These are phyloP conservation scores for Patella ulyssiponensis DNA, from an alignment of 2,888 invertebrate genomes.

Conservation along the genomic window DNA sequence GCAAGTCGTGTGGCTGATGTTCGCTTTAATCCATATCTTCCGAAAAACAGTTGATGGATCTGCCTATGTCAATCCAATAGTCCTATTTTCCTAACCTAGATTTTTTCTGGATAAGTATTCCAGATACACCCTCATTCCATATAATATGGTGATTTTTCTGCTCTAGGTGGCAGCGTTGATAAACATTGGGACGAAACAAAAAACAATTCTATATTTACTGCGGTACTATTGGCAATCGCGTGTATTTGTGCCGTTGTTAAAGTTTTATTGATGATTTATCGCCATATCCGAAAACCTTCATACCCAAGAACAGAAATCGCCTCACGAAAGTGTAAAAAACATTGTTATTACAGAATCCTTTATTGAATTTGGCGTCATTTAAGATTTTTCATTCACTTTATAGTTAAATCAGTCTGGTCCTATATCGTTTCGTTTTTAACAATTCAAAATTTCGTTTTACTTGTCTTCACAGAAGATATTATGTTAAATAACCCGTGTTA, in stretches of 20 bases:
- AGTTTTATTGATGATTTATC: conserved; percentile 36
- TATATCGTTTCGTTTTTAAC: no score
- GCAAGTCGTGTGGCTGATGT: conserved; percentile 62
- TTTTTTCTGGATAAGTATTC: conserved; percentile 60
- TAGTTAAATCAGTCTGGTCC: no score
- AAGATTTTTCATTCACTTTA: no score
- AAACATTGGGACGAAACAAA: conserved; percentile 54
- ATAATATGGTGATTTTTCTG: conserved; percentile 61
- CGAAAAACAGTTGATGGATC: conserved; percentile 51
- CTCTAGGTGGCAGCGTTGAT: conserved; percentile 56
- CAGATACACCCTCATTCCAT: conserved; percentile 67
- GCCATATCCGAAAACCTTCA: conserved; percentile 35
- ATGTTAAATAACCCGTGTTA: no score
- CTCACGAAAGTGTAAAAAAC: background rate
- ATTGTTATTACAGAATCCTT: no score
- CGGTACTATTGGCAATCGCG: conserved; percentile 47
- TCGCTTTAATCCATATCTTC: conserved; percentile 56
- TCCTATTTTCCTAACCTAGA: conserved; percentile 58
- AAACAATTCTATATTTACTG: conserved; percentile 56
- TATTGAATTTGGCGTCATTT: no score
- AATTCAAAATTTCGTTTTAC: no score
- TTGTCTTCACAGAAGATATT: no score
- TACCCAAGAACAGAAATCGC: background rate
- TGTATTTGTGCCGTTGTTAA: conserved; percentile 36
- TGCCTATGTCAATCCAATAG: conserved; percentile 52